Percentiles rank a stretch among this genome's conserved stretches.
Evolutionary conservation across 2,888 invertebrate species (phyloP).

Genomic region (Spilarctia lutea): DNA sequence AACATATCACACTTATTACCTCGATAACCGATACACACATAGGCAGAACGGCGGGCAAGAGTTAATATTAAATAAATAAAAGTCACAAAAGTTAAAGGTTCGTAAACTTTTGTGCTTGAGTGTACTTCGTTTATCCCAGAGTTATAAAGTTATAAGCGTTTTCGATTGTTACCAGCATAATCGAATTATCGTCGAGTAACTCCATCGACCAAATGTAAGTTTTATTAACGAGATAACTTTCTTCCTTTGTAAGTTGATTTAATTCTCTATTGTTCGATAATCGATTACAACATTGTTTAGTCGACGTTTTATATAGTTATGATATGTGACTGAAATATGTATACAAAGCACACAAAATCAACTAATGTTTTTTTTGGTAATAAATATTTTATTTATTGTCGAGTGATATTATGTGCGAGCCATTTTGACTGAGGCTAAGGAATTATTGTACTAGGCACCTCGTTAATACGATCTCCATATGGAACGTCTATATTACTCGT

Average conservation of each 20-base stretch:
- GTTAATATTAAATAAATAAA: background rate
- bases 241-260: constrained; percentile 27
- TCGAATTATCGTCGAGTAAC: constrained; percentile 49
- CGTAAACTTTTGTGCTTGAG: constrained; percentile 4
- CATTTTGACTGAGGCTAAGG: too few species aligned
- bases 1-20: too few species aligned
- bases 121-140: background rate
- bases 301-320: background rate
- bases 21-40: too few species aligned
- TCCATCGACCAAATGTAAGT: constrained; percentile 48
- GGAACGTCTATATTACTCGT: too few species aligned
- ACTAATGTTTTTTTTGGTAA: too few species aligned
- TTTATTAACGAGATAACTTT: constrained; percentile 59
- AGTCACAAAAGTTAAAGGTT: background rate
- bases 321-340: background rate
- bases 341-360: too few species aligned
- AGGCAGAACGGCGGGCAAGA: too few species aligned
- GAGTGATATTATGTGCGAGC: too few species aligned
- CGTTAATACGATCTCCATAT: too few species aligned
- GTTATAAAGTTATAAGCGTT: constrained; percentile 37
- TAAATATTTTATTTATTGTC: too few species aligned
- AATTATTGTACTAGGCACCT: too few species aligned
- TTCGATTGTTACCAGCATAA: constrained; percentile 37
- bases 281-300: background rate
- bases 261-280: constrained; percentile 21